Evolutionary conservation across 2,797 vertebrate species (phyloP), one percentile per base, ranked within the genome.

Genomic region (Pteronotus mesoamericanus): DNA sequence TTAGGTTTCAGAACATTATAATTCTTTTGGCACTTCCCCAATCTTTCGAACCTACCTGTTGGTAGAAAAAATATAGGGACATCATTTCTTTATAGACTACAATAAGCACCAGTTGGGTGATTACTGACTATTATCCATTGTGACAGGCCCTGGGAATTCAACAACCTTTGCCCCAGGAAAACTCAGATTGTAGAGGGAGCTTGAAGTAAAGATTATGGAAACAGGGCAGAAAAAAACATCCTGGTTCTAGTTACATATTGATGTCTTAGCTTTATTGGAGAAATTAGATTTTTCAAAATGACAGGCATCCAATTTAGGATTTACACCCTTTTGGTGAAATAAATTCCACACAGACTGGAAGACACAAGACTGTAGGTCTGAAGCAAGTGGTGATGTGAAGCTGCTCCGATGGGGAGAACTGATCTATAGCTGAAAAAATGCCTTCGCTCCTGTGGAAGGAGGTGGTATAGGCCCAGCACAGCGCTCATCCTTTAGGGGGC

Each of bases 1-100:
- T 77, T 95, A 61, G 53, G 78, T 86, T 96, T 96, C 87, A 93
- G 88, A 95, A 85, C 26, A 21, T 91, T 71, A 66, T 79, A 57
- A 84, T 95, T 96, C 51, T 51, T 75, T 93, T 91, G 97, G 86
- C 86, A 95, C 15, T 91, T 46, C 89, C 53, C 95, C 86, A 91
- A 21, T 46, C 69, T 91, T 94, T 96, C 77, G 96, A 95, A 84
- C 87, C 44, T 92, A 32, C 10, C 48, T 48, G n/a, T 53, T 26
- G 46, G 24, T 90, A 34, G 61, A 34, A 16, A 61, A 84, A 87
- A 93, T 78, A 55, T 34, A 57, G 95, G 66, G 34, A 57, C 22
- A 64, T 42, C 26, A 37, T 77, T 89, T 68, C 61, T 89, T 92
- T 87, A 57, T 55, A 61, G 37, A 69, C 59, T 90, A 2, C 18